phyloP scores from a whole-genome alignment of 2,113 vertebrate genomes.

The Caloenas nicobarica region DNA sequence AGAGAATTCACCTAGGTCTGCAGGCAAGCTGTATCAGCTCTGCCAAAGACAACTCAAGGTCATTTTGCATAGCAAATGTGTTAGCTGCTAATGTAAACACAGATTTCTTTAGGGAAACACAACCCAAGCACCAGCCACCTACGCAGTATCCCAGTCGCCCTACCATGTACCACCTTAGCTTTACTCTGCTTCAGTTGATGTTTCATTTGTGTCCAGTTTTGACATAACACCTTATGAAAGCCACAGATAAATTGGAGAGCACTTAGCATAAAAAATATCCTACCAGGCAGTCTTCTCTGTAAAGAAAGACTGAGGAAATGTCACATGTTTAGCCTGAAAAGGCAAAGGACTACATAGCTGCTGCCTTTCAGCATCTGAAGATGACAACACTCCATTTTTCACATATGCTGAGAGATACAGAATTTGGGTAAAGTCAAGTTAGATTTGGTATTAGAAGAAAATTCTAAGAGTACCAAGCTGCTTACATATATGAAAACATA shows the following conservation, averaged over 20 bases:
- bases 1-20: conserved; percentile 15
- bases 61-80: neutral
- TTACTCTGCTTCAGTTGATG: neutral
- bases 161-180: neutral
- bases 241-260: neutral
- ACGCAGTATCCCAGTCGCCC: neutral
- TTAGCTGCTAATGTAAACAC: conserved; percentile 4
- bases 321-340: neutral
- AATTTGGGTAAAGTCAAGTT: neutral
- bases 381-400: neutral
- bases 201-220: neutral
- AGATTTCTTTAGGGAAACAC: conserved; percentile 2
- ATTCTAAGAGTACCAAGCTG: neutral
- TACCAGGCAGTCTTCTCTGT: neutral
- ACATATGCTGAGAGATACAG: neutral
- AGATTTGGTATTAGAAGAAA: neutral
- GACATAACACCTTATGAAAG: neutral
- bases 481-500: neutral
- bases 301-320: neutral
- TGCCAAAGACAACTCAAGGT: conserved; percentile 50
- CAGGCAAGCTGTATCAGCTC: neutral
- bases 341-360: neutral
- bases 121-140: rapidly evolving
- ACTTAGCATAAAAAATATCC: neutral
- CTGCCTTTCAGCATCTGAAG: neutral